Evolutionary conservation across 2,113 vertebrate genomes (phyloP), one percentile per base, ranked within the genome.

Genomic region (Channa maculata): DNA sequence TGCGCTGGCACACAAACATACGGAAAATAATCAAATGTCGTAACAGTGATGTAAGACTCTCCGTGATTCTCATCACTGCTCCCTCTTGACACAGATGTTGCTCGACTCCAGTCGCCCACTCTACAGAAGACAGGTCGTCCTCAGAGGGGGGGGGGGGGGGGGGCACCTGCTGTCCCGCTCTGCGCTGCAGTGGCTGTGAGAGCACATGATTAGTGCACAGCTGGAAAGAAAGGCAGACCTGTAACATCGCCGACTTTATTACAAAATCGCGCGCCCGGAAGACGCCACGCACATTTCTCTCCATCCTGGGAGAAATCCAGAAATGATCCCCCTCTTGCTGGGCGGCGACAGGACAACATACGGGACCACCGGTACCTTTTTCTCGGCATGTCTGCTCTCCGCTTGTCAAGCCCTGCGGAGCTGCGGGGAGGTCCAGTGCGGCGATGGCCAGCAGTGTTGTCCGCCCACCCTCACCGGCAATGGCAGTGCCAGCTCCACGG

Each of bases 371-470:
- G 76, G 93, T 63, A 85, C 85, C 66, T 65, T 95, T 10, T 51
- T 93, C 63, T 91, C 86, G n/a, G 88, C 81, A 2, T 89, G 87
- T 49, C 71, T 92, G 54, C 41, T 94, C 43, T 91, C 88, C 6
- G 90, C 84, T 36, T 93, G 92, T 52, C 80, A 93, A 45, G 93
- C 93, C 43, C 72, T 88, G 41, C 90, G 91, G 86, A 92, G 86
- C 85, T 97, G 96, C 88, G 95, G 90, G 41, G 94, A 94, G 60
- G 89, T 95, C 79, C 92, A 94, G 79, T 97, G 96, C 87, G 92
- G 87, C 13, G 95, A 93, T 37, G 90, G 89, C 51, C 95, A 97
- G 89, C 93, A 94, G 85, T 97, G 96, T 93, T 97, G 96, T 68
- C 87, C 92, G 76, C 93, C 90, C 49, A 15, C 48, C 65, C 63